phyloP scores from a whole-genome alignment of 2,797 vertebrate genomes.

The Gobio occitaniae region DNA sequence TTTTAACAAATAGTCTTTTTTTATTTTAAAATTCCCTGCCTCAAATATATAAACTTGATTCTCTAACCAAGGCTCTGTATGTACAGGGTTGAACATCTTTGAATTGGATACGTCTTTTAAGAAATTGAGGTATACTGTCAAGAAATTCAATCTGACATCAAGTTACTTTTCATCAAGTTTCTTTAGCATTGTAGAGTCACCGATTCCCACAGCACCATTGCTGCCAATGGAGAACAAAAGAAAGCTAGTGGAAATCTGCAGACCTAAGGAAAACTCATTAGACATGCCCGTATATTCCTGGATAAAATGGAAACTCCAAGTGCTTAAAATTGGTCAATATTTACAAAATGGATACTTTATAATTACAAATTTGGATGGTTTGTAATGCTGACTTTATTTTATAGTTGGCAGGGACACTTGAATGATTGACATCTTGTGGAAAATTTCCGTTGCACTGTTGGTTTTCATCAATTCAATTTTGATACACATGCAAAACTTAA shows the following conservation, averaged over 20 bases:
- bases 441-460: slow-evolving; percentile 43
- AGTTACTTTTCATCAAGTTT: slow-evolving; percentile 55
- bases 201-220: slow-evolving; percentile 69
- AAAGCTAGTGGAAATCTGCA: slow-evolving; percentile 53
- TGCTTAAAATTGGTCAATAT: slow-evolving; percentile 83
- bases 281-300: slow-evolving; percentile 44
- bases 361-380: slow-evolving; percentile 81
- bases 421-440: slow-evolving; percentile 67
- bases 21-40: slow-evolving; percentile 68
- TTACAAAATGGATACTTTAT: slow-evolving; percentile 88
- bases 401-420: slow-evolving; percentile 78
- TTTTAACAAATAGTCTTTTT: slow-evolving; percentile 67
- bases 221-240: slow-evolving; percentile 54
- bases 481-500: slow-evolving; percentile 91
- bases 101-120: slow-evolving; percentile 69
- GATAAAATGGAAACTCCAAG: slow-evolving; percentile 73
- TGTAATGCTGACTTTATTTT: slow-evolving; percentile 77
- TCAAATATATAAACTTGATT: slow-evolving; percentile 77
- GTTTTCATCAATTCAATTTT: slow-evolving; percentile 73
- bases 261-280: slow-evolving; percentile 8
- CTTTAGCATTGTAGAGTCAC: slow-evolving; percentile 46
- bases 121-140: slow-evolving; percentile 84
- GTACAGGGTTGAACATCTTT: slow-evolving; percentile 79
- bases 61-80: slow-evolving; percentile 72
- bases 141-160: slow-evolving; percentile 63